These are phyloP conservation scores for Meteorus colon DNA, from an alignment of 2,888 invertebrate species.

Conservation along the genomic window DNA sequence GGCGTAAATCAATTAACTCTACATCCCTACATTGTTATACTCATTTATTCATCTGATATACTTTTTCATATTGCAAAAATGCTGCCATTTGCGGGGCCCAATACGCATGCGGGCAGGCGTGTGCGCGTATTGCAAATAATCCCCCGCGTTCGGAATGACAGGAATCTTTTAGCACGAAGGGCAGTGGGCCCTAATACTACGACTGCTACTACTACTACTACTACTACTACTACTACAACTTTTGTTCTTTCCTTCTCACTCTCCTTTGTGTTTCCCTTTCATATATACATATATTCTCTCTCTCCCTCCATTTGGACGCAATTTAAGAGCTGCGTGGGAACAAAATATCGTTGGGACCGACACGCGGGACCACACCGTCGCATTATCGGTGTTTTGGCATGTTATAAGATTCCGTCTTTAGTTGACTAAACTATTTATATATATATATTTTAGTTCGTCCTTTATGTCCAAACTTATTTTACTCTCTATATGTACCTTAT, in stretches of 20 bases:
- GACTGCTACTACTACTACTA: constrained; percentile 32
- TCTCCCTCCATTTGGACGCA: constrained; percentile 24
- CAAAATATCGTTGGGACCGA: constrained; percentile 63
- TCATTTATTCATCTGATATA: too few relatives aligned
- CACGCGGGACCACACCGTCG: constrained; percentile 71
- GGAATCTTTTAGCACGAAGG: constrained; percentile 61
- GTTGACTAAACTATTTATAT: constrained; percentile 25
- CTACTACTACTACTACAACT: too few relatives aligned
- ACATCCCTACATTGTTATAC: constrained; percentile 64
- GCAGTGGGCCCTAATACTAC: constrained; percentile 11
- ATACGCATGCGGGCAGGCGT: constrained; percentile 51
- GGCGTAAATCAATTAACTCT: constrained; percentile 72
- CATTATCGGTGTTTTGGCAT: constrained; percentile 73
- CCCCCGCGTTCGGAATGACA: constrained; percentile 64
- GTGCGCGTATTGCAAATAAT: constrained; percentile 35
- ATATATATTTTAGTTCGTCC: constrained; percentile 34
- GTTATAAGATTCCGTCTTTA: constrained; percentile 62
- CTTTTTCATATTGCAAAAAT: background rate
- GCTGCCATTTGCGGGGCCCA: constrained; percentile 47
- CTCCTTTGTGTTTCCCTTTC: background rate
- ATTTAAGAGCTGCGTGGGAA: constrained; percentile 64
- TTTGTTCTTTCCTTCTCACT: background rate
- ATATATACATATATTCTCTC: background rate
- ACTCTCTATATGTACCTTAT: constrained; percentile 22
- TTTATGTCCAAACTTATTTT: constrained; percentile 20